Percentiles rank a stretch among this genome's conserved stretches.
These are phyloP conservation scores for Megaceryle torquata DNA, from an alignment of 2,113 vertebrate species.

Conservation along the genomic window DNA sequence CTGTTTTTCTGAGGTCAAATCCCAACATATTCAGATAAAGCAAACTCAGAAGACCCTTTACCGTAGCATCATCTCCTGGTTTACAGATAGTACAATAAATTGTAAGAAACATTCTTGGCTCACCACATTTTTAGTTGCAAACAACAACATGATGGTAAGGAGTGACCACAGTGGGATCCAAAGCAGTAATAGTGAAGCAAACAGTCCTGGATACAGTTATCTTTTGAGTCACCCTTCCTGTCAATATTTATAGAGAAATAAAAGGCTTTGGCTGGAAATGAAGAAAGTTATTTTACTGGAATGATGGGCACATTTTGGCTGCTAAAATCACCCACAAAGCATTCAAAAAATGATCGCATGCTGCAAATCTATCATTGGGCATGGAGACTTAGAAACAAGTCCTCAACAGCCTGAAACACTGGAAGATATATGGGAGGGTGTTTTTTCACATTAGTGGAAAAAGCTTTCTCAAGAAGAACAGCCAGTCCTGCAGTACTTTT, in stretches of 20 bases:
- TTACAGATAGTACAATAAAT: not conserved
- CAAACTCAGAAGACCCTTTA: not conserved
- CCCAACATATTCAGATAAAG: not conserved
- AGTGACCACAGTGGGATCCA: not conserved
- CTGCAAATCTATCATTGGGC: not conserved
- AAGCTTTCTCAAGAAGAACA: not conserved
- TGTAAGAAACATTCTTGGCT: not conserved
- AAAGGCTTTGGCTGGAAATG: slow-evolving; percentile 29
- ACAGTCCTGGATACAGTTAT: not conserved
- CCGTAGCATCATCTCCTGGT: not conserved
- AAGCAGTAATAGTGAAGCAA: not conserved
- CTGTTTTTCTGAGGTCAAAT: not conserved
- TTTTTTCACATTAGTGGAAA: not conserved
- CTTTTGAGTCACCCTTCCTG: slow-evolving; percentile 60
- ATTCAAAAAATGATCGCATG: not conserved
- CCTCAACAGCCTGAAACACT: not conserved
- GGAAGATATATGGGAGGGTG: not conserved
- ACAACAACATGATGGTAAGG: not conserved
- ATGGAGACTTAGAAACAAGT: rapidly evolving
- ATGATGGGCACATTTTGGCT: not conserved
- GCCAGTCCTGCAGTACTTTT: not conserved
- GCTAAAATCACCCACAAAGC: slow-evolving; percentile 10
- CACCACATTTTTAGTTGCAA: not conserved
- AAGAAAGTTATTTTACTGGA: slow-evolving; percentile 35
- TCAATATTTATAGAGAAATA: slow-evolving; percentile 55